Conservation (phyloP, 2,113 vertebrate genomes). For the Sturnus vulgaris region DNA sequence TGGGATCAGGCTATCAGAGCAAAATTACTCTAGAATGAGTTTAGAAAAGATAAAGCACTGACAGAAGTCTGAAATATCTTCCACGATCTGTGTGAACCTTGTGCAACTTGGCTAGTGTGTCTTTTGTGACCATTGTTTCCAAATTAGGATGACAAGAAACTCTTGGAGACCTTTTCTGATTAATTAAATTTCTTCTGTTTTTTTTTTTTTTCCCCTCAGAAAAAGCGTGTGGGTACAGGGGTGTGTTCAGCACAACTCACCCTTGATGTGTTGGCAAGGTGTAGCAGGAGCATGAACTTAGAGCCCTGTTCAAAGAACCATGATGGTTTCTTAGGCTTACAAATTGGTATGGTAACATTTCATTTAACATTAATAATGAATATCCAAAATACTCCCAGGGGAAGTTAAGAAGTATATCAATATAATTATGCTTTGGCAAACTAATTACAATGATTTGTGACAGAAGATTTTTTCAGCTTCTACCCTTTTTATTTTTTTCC, state of each 20-base stretch:
- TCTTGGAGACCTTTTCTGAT: not conserved
- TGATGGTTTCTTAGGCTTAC: not conserved
- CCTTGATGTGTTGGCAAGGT: not conserved
- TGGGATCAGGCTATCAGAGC: not conserved
- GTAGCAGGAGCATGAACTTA: not conserved
- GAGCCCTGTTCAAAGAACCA: not conserved
- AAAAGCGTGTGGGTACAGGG: not conserved
- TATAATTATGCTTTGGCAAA: not conserved
- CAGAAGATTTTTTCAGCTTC: not conserved
- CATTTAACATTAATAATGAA: not conserved
- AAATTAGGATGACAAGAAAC: not conserved
- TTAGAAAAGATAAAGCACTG: not conserved
- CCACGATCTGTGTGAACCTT: not conserved
- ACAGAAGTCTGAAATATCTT: not conserved
- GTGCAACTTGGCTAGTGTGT: not conserved
- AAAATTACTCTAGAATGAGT: not conserved
- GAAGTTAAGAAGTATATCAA: not conserved
- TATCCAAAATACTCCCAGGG: not conserved
- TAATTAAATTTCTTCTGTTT: not conserved
- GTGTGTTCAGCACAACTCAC: accelerated
- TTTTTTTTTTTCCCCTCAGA: not conserved
- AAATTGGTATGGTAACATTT: not conserved
- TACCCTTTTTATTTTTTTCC: not conserved
- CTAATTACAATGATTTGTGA: not conserved
- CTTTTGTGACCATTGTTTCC: not conserved